Base-by-base conservation (phyloP, 2,113 vertebrate genomes). In the Paramisgurnus dabryanus region DNA sequence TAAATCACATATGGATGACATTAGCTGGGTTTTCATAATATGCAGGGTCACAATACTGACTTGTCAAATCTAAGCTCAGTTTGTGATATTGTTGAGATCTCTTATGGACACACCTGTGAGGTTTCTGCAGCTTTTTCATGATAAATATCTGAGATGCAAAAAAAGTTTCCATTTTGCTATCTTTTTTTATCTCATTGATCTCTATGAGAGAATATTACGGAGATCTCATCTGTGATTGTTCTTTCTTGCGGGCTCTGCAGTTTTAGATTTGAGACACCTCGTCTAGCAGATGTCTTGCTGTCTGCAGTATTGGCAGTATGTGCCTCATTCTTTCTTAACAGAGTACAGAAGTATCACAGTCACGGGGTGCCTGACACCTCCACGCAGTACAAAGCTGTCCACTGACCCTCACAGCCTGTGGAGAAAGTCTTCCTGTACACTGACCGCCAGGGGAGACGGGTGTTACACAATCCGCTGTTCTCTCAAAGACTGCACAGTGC, bases 361-460 rank as follows among this genome's bases (percentile, higher is more conserved):
- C 79, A 55, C 60, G 34, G 39, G 61, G 68, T 66, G 79, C 17
- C 71, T 73, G 40, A 74, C 70, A 74, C 79, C 79, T 80, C 39
- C 79, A 65, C 60, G 57, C 40, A 57, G 10, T 66, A 80, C 79
- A 74, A 73, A 73, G 78, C 58, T 34, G 60, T 45, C 40, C 72
- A 75, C n/a, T 75, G 45, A 22, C 60, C 60, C 60, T 53, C 58
- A 64, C 57, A 72, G 47, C 60, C 69, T 22, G 7, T 50, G 73
- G 12, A 45, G 27, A 80, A 73, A 80, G 67, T n/a, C 7, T 34
- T 22, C 60, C 60, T 65, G 69, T 43, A 57, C 22, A 53, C 64
- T 66, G 41, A 45, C 40, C 50, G 27, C 22, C 49, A 74, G 79
- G 47, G 64, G 61, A 80, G 63, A 74, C 17, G 79, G 50, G 61